Conservation (phyloP, 2,888 invertebrate species). For the Drosophila pseudotalamancana region DNA sequence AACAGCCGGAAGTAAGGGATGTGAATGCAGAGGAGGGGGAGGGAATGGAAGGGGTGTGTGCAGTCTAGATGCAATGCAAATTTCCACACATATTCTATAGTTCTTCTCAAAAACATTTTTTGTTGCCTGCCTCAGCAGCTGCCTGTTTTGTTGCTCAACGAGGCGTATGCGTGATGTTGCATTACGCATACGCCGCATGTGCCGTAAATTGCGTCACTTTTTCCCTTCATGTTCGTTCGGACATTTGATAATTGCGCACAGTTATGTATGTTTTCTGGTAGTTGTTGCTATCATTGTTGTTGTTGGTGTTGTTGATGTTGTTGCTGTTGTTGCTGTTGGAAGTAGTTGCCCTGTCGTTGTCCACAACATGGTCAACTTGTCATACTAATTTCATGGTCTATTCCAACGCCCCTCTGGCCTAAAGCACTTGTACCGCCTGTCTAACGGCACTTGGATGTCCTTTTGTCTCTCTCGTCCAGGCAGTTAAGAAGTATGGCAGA, state of each 20-base stretch:
- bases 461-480: constrained; percentile 26
- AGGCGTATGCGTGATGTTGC: constrained; percentile 56
- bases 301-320: constrained; percentile 22
- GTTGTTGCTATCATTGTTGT: too few relatives aligned
- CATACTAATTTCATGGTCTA: constrained; percentile 66
- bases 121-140: constrained; percentile 4
- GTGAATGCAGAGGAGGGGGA: neutral
- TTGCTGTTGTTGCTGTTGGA: constrained; percentile 19
- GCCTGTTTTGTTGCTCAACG: constrained; percentile 17
- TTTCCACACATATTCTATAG: constrained; percentile 7
- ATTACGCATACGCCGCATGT: constrained; percentile 54
- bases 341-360: constrained; percentile 35
- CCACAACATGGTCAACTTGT: constrained; percentile 67
- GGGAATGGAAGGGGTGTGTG: neutral
- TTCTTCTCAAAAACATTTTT: neutral
- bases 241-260: constrained; percentile 61
- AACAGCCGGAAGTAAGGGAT: neutral
- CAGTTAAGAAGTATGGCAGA: neutral
- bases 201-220: constrained; percentile 22
- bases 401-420: constrained; percentile 3
- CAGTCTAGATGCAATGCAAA: neutral
- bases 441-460: constrained; percentile 17
- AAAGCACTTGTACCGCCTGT: constrained; percentile 12
- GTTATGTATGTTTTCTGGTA: constrained; percentile 34
- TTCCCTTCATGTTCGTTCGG: constrained; percentile 19